Evolutionary conservation across 2,113 vertebrate genomes (phyloP).

Genomic region (Dipodomys spectabilis): DNA sequence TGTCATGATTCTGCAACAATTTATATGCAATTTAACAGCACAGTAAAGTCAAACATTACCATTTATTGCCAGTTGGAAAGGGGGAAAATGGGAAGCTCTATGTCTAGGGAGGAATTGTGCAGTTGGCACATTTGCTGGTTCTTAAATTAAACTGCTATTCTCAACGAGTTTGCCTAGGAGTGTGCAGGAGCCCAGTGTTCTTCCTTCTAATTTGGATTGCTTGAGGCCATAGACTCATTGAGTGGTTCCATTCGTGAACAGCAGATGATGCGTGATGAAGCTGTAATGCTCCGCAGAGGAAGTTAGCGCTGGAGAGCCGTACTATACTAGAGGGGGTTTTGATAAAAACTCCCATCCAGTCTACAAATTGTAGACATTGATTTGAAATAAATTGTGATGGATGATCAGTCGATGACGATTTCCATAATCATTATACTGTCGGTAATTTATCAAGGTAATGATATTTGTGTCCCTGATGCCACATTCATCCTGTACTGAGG

Average conservation of each 20-base stretch:
- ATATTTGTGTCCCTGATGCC: slow-evolving; percentile 91
- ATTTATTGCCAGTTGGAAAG: slow-evolving; percentile 78
- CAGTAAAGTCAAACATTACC: slow-evolving; percentile 78
- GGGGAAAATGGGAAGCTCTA: slow-evolving; percentile 19
- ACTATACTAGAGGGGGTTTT: slow-evolving; percentile 84
- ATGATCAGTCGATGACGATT: slow-evolving; percentile 92
- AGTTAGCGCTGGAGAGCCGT: slow-evolving; percentile 81
- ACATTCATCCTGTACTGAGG: slow-evolving; percentile 90
- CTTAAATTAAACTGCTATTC: slow-evolving; percentile 81
- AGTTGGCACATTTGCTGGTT: slow-evolving; percentile 71
- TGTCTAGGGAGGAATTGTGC: slow-evolving; percentile 71
- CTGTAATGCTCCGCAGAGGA: slow-evolving; percentile 79
- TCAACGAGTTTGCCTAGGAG: slow-evolving; percentile 68
- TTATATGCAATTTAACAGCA: slow-evolving; percentile 79
- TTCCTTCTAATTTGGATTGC: slow-evolving; percentile 80
- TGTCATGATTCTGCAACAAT: slow-evolving; percentile 77
- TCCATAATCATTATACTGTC: slow-evolving; percentile 93
- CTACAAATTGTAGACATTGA: slow-evolving; percentile 85
- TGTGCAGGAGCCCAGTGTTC: slow-evolving; percentile 65
- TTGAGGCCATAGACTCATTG: slow-evolving; percentile 77
- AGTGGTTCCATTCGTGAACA: slow-evolving; percentile 75
- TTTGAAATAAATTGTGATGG: slow-evolving; percentile 92
- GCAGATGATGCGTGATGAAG: slow-evolving; percentile 79
- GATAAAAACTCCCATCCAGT: slow-evolving; percentile 86
- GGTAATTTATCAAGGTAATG: slow-evolving; percentile 94